Base-by-base conservation (phyloP, 2,888 invertebrate genomes). In the Serrognathus titanus region DNA sequence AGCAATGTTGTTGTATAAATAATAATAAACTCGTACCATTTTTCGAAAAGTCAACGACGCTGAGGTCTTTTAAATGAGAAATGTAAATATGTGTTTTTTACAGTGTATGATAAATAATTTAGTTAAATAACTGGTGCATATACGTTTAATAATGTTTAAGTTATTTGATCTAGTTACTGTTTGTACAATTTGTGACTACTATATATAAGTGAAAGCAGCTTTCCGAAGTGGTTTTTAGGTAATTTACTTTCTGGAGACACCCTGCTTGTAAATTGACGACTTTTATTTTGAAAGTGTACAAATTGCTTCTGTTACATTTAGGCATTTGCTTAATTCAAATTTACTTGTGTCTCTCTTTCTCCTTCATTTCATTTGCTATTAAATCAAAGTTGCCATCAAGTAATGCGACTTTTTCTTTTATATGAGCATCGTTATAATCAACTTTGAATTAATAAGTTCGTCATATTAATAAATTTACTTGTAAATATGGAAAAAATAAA, bases 51-150 rank as follows among this genome's bases (percentile, higher is more conserved):
- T 31, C 24, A 31, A 31, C 24, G 24, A 31, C 24, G 24, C 24
- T 3, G 24, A 43, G 43, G 4, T 11, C 7, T 43, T 43, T 43
- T 10, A 43, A 16, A 40, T 41, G 43, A 43, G 49, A 54, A 49
- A 9, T 54, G 54, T 54, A 54, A 54, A 54, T 54, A 54, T 54
- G 53, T 57, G 57, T 53, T 57, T 57, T 57, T 57, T 57, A 57
- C 57, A 51, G 52, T 57, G 57, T 57, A 57, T 31, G 43, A 56
- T 56, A 56, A 20, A 36, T 51, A 47, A 51, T 40, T 37, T 45
- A 50, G 37, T 43, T 20, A 37, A 49, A 37, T 38, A 51, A 48
- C 48, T 54, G 57, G 53, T 57, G 53, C 53, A 48, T 53, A 53
- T 48, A 54, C 45, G 49, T 36, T 43, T 48, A 49, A 41, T 54